Conservation (phyloP, 2,113 vertebrate genomes). For the Symphodus melops region DNA sequence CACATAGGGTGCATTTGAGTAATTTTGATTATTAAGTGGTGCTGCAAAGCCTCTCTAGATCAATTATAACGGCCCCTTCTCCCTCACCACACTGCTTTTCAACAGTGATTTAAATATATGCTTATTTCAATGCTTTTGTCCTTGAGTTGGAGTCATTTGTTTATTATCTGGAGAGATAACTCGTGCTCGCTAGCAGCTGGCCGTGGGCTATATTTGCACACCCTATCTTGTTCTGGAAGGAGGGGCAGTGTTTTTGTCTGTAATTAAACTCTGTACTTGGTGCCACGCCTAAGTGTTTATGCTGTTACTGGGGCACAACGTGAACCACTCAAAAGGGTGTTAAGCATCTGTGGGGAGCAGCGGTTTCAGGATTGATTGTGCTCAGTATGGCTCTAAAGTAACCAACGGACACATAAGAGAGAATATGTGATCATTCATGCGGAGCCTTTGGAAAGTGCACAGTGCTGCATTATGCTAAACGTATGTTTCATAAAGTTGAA, state of each 20-base stretch:
- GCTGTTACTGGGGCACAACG: conserved; percentile 23
- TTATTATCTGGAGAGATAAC: conserved; percentile 35
- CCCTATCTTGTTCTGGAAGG: conserved; percentile 51
- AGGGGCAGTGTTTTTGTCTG: conserved; percentile 63
- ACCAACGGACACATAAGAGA: conserved; percentile 2
- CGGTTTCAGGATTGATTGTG: neutral
- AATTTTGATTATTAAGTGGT: neutral
- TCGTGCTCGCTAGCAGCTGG: conserved; percentile 56
- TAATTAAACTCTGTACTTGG: conserved; percentile 65
- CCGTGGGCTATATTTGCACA: conserved; percentile 65
- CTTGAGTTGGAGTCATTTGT: conserved; percentile 25
- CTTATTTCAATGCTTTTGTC: neutral
- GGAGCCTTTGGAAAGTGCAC: neutral
- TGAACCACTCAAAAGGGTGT: conserved; percentile 11
- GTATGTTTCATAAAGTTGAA: neutral
- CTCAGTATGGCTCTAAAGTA: neutral
- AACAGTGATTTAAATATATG: neutral
- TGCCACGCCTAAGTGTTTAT: conserved; percentile 63
- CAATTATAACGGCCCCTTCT: neutral
- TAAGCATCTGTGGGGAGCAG: conserved; percentile 4
- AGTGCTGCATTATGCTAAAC: neutral
- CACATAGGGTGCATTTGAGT: no score
- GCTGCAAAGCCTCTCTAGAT: no score
- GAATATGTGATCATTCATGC: neutral
- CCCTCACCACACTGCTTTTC: neutral